Conservation (phyloP, 2,113 vertebrate genomes). For the Cynoglossus semilaevis region DNA sequence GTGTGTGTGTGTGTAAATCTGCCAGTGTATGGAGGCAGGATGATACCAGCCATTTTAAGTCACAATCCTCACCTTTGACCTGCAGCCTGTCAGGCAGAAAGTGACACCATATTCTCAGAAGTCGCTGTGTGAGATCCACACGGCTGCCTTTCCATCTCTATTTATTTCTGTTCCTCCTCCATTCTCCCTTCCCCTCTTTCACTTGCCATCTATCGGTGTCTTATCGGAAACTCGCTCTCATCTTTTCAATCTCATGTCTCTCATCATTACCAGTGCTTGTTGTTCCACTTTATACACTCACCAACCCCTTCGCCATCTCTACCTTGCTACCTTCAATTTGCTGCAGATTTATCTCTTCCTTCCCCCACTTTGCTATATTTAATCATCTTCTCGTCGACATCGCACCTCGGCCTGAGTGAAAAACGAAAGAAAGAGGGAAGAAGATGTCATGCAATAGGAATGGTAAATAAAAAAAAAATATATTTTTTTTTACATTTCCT, state of each 20-base stretch:
- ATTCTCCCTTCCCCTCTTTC: not conserved
- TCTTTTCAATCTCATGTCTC: slow-evolving; percentile 5
- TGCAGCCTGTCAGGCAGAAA: slow-evolving; percentile 35
- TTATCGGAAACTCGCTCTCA: slow-evolving; percentile 6
- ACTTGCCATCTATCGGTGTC: not conserved
- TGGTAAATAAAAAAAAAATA: slow-evolving; percentile 31
- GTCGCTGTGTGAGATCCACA: slow-evolving; percentile 14
- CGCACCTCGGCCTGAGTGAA: slow-evolving; percentile 48
- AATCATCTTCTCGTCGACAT: slow-evolving; percentile 51
- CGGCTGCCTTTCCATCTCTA: not conserved
- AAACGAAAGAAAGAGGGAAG: slow-evolving; percentile 44
- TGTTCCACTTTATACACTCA: slow-evolving; percentile 35
- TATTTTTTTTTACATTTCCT: too few species aligned
- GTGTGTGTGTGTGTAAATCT: not conserved
- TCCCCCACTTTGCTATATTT: slow-evolving; percentile 43
- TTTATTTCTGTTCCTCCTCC: too few species aligned
- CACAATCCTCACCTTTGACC: slow-evolving; percentile 38
- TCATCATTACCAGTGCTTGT: slow-evolving; percentile 38
- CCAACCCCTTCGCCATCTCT: slow-evolving; percentile 40
- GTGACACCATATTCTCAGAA: slow-evolving; percentile 30
- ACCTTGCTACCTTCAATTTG: slow-evolving; percentile 44
- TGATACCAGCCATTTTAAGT: not conserved
- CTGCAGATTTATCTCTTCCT: slow-evolving; percentile 14
- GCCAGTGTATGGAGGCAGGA: not conserved
- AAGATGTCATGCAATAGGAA: slow-evolving; percentile 32